phyloP scores from a whole-genome alignment of 2,888 invertebrate genomes.

The Acheta domesticus region DNA sequence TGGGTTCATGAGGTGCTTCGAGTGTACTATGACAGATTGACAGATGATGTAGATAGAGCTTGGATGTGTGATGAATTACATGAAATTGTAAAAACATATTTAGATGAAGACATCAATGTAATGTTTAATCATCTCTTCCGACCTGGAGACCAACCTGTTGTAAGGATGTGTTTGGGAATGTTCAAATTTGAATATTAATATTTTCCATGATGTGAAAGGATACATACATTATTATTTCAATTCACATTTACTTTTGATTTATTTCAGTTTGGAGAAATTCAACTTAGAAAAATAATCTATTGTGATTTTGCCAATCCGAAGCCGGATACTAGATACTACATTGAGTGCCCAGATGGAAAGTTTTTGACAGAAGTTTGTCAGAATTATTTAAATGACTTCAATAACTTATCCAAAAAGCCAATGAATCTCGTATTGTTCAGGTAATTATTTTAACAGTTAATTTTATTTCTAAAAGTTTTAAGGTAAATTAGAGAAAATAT shows the following conservation, averaged over 20 bases:
- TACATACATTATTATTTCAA: too few species aligned
- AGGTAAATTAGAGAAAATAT: too few species aligned
- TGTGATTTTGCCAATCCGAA: conserved; percentile 96
- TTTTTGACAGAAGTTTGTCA: conserved; percentile 79
- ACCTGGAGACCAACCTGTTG: conserved; percentile 11
- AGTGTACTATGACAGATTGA: conserved; percentile 88
- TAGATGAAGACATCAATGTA: conserved; percentile 65
- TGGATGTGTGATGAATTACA: conserved; percentile 77
- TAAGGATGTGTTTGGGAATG: too few species aligned
- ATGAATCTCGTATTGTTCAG: conserved; percentile 91
- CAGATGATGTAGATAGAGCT: conserved; percentile 74
- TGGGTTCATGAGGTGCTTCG: conserved; percentile 95
- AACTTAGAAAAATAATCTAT: conserved; percentile 81
- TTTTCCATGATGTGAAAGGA: too few species aligned
- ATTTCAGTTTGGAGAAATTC: conserved; percentile 68
- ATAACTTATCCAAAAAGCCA: conserved; percentile 93
- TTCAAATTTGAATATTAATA: too few species aligned
- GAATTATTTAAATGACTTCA: conserved; percentile 83
- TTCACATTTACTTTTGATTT: not conserved
- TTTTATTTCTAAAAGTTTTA: too few species aligned
- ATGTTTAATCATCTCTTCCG: conserved; percentile 64
- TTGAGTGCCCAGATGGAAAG: conserved; percentile 82
- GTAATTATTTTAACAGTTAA: conserved; percentile 46
- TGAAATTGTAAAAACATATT: conserved; percentile 54
- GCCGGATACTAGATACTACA: conserved; percentile 81